Evolutionary conservation across 2,888 invertebrate species (phyloP).

Genomic region (Zootermopsis nevadensis): DNA sequence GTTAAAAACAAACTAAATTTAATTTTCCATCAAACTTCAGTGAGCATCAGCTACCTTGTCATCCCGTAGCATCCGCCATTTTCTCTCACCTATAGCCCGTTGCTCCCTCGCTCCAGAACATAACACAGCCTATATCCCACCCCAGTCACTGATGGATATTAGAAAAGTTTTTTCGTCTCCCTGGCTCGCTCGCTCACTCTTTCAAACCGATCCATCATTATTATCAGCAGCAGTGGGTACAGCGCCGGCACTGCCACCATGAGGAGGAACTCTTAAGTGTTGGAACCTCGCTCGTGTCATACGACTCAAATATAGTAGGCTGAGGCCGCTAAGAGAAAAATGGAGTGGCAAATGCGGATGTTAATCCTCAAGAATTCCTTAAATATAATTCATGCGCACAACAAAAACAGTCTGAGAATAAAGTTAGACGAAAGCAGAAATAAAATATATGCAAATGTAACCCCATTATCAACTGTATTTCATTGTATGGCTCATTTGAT

Average conservation of each 20-base stretch:
- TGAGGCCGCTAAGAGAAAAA: too few relatives aligned
- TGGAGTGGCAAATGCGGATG: background rate
- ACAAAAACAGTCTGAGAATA: too few relatives aligned
- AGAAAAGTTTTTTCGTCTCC: constrained; percentile 50
- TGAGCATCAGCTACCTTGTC: constrained; percentile 38
- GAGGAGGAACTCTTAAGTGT: background rate
- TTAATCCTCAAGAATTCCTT: background rate
- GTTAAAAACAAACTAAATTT: constrained; percentile 3
- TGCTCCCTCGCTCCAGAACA: background rate
- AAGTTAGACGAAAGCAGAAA: too few relatives aligned
- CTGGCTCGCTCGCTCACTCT: constrained; percentile 28
- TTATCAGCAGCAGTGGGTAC: constrained; percentile 50
- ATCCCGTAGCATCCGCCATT: constrained; percentile 13
- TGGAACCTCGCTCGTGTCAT: constrained; percentile 22
- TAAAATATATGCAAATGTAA: too few relatives aligned
- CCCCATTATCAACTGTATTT: too few relatives aligned
- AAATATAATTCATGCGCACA: too few relatives aligned
- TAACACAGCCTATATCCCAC: constrained; percentile 13
- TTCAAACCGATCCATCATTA: constrained; percentile 53
- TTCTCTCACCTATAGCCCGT: constrained; percentile 13
- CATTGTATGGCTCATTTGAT: too few relatives aligned
- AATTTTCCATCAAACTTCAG: constrained; percentile 31
- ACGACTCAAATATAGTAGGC: background rate
- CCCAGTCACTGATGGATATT: constrained; percentile 50
- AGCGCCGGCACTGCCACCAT: constrained; percentile 25